A percentile compares a stretch with the other conserved stretches of the same genome.
Evolutionary conservation across 1,140 invertebrate genomes (phyloP).

Genomic region (Musca vetustissima): DNA sequence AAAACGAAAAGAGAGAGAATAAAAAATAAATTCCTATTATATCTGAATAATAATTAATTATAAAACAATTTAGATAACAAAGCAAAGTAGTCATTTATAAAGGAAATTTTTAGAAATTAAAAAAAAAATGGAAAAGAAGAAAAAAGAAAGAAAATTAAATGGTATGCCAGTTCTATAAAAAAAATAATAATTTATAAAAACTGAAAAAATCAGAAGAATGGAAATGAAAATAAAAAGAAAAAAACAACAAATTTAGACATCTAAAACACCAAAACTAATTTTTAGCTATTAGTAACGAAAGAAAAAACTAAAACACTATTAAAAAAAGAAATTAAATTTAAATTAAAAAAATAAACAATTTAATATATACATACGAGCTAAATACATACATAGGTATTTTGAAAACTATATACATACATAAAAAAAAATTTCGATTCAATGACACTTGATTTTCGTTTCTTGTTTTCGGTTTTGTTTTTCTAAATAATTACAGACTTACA

Average conservation of each 20-base stretch:
- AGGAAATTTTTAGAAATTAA: conserved; percentile 38
- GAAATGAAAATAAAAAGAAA: conserved; percentile 28
- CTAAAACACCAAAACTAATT: conserved; percentile 29
- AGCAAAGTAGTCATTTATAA: conserved; percentile 33
- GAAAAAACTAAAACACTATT: not conserved
- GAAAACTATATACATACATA: no score
- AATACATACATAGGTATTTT: not conserved
- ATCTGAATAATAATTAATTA: conserved; percentile 27
- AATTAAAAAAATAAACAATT: not conserved
- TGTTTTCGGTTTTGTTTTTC: no score
- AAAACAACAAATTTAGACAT: conserved; percentile 34
- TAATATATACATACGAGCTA: not conserved
- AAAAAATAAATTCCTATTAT: not conserved
- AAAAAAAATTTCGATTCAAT: no score
- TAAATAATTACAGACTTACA: no score
- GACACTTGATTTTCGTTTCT: no score
- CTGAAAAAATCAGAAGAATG: not conserved
- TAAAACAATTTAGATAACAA: conserved; percentile 28
- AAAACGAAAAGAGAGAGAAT: no score
- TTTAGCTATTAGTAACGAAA: conserved; percentile 17
- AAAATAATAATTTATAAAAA: no score
- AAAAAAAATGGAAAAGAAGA: conserved; percentile 39
- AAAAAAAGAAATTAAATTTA: not conserved
- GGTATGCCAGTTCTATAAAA: conserved; percentile 6
- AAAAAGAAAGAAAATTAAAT: conserved; percentile 40